Evolutionary conservation across 2,888 invertebrate genomes (phyloP).

Genomic region (Conchocele bisecta): DNA sequence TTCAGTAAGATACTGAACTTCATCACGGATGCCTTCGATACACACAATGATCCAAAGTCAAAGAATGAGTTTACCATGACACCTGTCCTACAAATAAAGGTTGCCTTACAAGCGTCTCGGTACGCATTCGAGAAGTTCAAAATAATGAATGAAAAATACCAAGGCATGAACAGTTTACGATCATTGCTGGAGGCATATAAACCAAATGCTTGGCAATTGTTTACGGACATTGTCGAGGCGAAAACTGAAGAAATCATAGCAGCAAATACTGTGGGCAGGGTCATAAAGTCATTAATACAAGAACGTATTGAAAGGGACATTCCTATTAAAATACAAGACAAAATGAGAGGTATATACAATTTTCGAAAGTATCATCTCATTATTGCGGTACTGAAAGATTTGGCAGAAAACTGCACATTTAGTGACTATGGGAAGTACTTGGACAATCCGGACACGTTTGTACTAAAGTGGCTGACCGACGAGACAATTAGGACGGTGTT

Average conservation of each 20-base stretch:
- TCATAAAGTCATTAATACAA: not conserved
- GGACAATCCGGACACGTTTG: not conserved
- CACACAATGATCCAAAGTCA: not conserved
- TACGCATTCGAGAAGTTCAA: not conserved
- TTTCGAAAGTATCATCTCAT: not conserved
- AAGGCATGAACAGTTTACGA: not conserved
- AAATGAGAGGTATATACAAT: not conserved
- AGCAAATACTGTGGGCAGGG: not conserved
- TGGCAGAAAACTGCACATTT: not conserved
- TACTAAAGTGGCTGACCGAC: not conserved
- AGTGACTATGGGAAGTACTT: not conserved
- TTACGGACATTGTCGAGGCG: not conserved
- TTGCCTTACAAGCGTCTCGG: not conserved
- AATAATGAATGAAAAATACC: not conserved
- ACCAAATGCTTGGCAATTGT: not conserved
- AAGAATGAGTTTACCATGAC: not conserved
- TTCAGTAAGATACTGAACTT: not conserved
- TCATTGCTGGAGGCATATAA: not conserved
- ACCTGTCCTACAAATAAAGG: not conserved
- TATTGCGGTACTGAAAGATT: not conserved
- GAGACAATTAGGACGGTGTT: not conserved
- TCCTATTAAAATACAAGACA: not conserved
- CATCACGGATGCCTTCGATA: not conserved
- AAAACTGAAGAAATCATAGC: slow-evolving; percentile 11
- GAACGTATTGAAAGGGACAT: not conserved